Conservation (phyloP, 2,113 vertebrate species). For the Pterocles orientalis region DNA sequence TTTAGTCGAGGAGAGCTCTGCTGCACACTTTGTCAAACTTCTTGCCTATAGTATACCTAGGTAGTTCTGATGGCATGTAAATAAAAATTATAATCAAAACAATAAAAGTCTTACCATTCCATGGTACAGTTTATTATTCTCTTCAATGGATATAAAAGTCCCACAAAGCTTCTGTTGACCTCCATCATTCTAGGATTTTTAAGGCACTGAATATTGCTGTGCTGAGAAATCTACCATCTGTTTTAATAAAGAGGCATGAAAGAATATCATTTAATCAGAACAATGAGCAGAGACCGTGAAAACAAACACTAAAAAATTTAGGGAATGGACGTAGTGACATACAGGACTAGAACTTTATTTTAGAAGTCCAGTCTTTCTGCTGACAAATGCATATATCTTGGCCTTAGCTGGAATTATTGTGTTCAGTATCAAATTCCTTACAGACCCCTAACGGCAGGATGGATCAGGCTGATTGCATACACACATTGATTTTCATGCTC, state of each 20-base stretch:
- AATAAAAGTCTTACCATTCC: not conserved
- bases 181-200: not conserved
- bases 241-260: not conserved
- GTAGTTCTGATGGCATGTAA: not conserved
- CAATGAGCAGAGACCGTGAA: not conserved
- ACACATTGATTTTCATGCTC: conserved; percentile 15
- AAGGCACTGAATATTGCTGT: not conserved
- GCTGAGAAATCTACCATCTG: not conserved
- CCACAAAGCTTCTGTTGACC: not conserved
- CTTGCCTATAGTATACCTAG: not conserved
- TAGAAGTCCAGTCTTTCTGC: not conserved
- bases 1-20: not conserved
- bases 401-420: not conserved
- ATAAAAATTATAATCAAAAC: not conserved
- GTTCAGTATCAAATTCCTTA: not conserved
- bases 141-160: not conserved
- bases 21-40: not conserved
- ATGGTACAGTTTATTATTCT: not conserved
- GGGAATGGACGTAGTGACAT: not conserved
- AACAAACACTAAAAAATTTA: not conserved
- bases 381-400: not conserved
- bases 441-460: not conserved
- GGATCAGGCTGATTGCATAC: not conserved
- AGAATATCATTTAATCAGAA: not conserved
- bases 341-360: not conserved